Evolutionary conservation across 2,797 vertebrate genomes (phyloP).

Genomic region (Pangasius macronema): DNA sequence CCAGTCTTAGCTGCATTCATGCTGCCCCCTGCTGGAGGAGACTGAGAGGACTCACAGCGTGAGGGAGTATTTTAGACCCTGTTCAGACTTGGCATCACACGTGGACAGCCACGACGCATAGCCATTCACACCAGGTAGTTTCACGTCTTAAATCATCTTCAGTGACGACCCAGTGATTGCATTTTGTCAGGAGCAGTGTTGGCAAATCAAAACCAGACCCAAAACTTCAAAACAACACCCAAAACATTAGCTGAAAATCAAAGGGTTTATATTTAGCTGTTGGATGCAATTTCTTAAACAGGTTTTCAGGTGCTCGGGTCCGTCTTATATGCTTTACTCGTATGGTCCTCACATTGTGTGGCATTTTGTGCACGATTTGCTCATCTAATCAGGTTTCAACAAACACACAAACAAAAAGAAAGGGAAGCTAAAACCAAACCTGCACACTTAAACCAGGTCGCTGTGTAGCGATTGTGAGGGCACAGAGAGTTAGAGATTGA

Average conservation of each 20-base stretch:
- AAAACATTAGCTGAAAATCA: neutral
- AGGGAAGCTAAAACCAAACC: neutral
- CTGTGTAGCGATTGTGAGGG: no score
- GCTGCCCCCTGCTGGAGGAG: constrained; percentile 58
- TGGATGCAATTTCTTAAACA: neutral
- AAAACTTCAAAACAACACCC: neutral
- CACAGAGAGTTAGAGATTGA: neutral
- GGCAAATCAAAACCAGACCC: neutral
- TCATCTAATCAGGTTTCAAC: neutral
- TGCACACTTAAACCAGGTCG: neutral
- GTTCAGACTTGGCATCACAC: no score
- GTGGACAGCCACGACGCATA: neutral
- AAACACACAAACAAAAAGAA: neutral
- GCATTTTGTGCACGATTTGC: neutral
- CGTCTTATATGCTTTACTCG: neutral
- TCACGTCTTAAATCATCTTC: neutral
- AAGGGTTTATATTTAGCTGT: neutral
- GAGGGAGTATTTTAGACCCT: neutral
- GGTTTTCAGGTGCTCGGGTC: neutral
- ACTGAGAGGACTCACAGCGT: constrained; percentile 21
- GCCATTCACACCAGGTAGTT: neutral
- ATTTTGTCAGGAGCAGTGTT: neutral
- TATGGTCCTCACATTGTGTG: neutral
- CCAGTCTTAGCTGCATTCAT: constrained; percentile 28
- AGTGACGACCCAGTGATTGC: neutral